phyloP scores from a whole-genome alignment of 2,797 vertebrate genomes.

The Alcedo atthis region DNA sequence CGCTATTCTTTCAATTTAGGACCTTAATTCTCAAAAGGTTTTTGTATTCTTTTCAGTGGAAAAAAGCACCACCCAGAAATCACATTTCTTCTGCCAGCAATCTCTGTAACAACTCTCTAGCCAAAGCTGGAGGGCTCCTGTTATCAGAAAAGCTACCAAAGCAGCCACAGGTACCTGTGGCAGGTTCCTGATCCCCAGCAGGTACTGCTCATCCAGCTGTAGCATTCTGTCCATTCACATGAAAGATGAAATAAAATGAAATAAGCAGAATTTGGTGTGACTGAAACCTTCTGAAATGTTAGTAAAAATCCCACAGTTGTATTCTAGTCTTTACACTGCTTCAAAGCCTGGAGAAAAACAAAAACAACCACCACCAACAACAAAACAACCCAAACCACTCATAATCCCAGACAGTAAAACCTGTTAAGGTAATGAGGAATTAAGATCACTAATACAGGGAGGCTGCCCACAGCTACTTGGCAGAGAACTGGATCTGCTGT shows the following conservation, averaged over 20 bases:
- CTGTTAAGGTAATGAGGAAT: slow-evolving; percentile 17
- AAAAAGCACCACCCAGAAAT: neutral
- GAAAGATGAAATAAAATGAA: neutral
- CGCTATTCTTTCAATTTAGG: neutral
- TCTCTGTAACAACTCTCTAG: neutral
- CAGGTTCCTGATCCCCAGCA: neutral
- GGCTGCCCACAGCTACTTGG: slow-evolving; percentile 24
- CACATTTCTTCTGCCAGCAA: neutral
- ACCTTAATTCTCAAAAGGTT: neutral
- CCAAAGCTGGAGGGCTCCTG: neutral
- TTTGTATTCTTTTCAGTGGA: neutral
- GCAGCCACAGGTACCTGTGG: neutral
- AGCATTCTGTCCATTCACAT: neutral
- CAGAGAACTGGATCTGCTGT: neutral
- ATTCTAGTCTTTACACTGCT: neutral
- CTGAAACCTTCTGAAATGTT: neutral
- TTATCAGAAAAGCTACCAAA: neutral
- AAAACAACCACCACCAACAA: neutral
- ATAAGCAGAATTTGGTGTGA: neutral
- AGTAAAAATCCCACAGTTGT: fast-evolving
- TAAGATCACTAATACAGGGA: neutral
- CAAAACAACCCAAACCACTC: neutral
- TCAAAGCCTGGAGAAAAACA: neutral
- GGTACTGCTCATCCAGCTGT: neutral
- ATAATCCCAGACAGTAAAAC: neutral